Percentiles rank a stretch among this genome's conserved stretches.
These are phyloP conservation scores for Thyatira batis DNA, from an alignment of 2,888 invertebrate genomes.

Conservation along the genomic window DNA sequence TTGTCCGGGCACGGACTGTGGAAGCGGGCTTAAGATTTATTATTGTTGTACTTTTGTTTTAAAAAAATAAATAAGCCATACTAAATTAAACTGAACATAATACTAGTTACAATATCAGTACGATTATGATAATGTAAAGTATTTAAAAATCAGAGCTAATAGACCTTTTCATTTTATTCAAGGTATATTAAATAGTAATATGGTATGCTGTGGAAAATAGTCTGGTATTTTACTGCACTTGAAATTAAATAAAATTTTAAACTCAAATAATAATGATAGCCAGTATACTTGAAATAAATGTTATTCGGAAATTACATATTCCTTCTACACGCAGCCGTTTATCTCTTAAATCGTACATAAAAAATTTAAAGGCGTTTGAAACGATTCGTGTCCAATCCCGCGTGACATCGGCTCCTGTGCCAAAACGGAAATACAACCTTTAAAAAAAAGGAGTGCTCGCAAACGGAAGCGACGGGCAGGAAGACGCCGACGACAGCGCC, in stretches of 20 bases:
- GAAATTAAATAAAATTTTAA: no score
- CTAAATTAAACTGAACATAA: background rate
- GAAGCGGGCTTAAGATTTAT: slow-evolving; percentile 25
- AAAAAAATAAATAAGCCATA: background rate
- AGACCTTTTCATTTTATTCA: no score
- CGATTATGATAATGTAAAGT: no score
- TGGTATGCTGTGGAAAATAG: no score
- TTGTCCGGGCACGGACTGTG: slow-evolving; percentile 30
- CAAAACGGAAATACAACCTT: slow-evolving; percentile 76
- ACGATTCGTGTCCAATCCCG: slow-evolving; percentile 43
- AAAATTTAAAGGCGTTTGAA: slow-evolving; percentile 23
- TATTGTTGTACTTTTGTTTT: slow-evolving; percentile 6
- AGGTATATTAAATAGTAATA: no score
- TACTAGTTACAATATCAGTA: no score
- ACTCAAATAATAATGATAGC: no score
- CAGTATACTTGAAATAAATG: background rate
- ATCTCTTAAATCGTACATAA: slow-evolving; percentile 10
- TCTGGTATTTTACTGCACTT: no score
- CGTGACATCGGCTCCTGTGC: slow-evolving; percentile 56
- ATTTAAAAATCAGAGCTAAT: no score
- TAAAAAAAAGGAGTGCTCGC: slow-evolving; percentile 68
- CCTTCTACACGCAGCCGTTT: slow-evolving; percentile 5
- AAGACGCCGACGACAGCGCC: slow-evolving; percentile 76
- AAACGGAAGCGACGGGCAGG: slow-evolving; percentile 76
- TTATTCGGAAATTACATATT: background rate